phyloP scores from a whole-genome alignment of 2,888 invertebrate genomes.

The Eupithecia dodoneata region DNA sequence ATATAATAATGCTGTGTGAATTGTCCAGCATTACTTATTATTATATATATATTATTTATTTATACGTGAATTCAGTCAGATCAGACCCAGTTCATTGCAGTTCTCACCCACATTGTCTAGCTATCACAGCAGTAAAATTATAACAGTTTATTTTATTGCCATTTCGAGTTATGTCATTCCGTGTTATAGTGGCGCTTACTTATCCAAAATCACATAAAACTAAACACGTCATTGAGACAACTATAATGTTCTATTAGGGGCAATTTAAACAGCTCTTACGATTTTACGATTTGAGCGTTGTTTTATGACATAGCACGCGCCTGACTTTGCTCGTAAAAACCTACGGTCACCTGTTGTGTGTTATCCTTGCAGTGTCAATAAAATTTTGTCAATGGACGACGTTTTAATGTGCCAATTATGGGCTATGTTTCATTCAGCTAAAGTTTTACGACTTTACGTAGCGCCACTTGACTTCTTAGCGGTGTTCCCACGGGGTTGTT shows the following conservation, averaged over 20 bases:
- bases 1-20: too few relatives aligned
- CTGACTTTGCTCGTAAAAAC: conserved; percentile 73
- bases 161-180: conserved; percentile 51
- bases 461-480: conserved; percentile 51
- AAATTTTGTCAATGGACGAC: conserved; percentile 75
- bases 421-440: conserved; percentile 70
- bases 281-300: conserved; percentile 73
- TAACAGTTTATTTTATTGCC: conserved; percentile 53
- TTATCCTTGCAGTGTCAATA: conserved; percentile 71
- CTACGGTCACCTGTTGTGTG: conserved; percentile 80
- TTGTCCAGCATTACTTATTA: too few relatives aligned
- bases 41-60: too few relatives aligned
- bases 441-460: conserved; percentile 59
- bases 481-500: conserved; percentile 45
- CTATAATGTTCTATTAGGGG: conserved; percentile 74
- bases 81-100: neutral
- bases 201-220: conserved; percentile 70
- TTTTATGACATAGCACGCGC: conserved; percentile 71
- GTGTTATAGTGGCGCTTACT: conserved; percentile 63
- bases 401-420: conserved; percentile 76
- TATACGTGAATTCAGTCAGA: neutral
- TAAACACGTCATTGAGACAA: conserved; percentile 71
- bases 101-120: conserved; percentile 17
- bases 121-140: conserved; percentile 51
- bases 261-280: conserved; percentile 72